Evolutionary conservation across 1,140 invertebrate genomes (phyloP).

Genomic region (Branchinecta lindahli): DNA sequence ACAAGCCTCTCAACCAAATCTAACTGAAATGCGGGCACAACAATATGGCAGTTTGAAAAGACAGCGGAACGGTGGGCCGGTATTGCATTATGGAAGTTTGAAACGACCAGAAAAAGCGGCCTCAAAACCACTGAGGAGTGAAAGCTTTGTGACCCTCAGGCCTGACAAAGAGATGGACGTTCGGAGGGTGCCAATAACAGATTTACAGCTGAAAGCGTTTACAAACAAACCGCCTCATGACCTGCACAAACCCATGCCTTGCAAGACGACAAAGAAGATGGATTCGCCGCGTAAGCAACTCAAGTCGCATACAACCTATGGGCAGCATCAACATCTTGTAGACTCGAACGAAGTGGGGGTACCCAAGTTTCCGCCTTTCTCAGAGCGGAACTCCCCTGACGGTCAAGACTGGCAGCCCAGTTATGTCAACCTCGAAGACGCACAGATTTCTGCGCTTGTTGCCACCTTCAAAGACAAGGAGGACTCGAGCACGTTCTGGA

Average conservation of each 20-base stretch:
- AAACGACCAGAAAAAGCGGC: background rate
- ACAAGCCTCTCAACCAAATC: background rate
- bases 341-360: background rate
- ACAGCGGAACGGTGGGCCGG: conserved; percentile 7
- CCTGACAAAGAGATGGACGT: background rate
- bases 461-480: conserved; percentile 17
- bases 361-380: background rate
- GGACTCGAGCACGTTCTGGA: conserved; percentile 20
- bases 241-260: conserved; percentile 2
- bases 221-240: conserved; percentile 3
- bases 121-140: background rate
- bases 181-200: background rate
- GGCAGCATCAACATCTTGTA: background rate
- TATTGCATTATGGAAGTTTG: background rate
- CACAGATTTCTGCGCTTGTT: conserved; percentile 19
- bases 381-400: conserved; percentile 16
- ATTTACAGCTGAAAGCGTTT: background rate
- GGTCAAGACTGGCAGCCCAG: conserved; percentile 21
- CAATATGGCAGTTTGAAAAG: conserved; percentile 4
- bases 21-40: background rate
- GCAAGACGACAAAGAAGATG: background rate
- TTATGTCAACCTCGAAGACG: conserved; percentile 20
- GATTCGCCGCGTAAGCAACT: background rate
- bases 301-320: background rate
- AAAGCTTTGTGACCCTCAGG: background rate